These are phyloP conservation scores for Lutjanus erythropterus DNA, from an alignment of 2,113 vertebrate genomes.

Conservation along the genomic window DNA sequence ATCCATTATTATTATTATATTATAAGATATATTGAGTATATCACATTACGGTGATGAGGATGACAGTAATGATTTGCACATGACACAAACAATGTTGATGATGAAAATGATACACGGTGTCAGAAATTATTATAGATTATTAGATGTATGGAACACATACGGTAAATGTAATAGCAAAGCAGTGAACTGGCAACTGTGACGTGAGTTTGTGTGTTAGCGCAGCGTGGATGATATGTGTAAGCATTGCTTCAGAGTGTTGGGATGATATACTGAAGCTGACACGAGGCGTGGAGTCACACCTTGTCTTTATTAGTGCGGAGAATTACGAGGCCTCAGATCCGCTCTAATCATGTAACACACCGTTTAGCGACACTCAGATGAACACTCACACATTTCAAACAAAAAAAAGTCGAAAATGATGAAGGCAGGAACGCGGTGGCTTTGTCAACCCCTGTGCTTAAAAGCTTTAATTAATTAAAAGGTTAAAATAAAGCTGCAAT, in stretches of 20 bases:
- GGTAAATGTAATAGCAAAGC: not conserved
- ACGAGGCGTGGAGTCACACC: conserved; percentile 27
- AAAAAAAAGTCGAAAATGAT: not conserved
- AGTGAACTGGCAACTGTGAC: not conserved
- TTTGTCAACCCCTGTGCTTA: not conserved
- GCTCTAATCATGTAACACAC: conserved; percentile 33
- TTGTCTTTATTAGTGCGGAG: conserved; percentile 45
- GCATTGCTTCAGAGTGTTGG: not conserved
- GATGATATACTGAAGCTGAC: conserved; percentile 51
- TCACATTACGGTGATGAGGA: not conserved
- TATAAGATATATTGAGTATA: too few relatives aligned
- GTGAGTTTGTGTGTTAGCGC: not conserved
- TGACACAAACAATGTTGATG: too few relatives aligned
- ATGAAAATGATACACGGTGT: too few relatives aligned
- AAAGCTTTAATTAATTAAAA: conserved; percentile 1
- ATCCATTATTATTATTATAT: too few relatives aligned
- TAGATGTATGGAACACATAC: not conserved
- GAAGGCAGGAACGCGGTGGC: not conserved
- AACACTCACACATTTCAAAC: conserved; percentile 6
- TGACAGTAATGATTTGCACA: too few relatives aligned
- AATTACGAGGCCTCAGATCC: conserved; percentile 37
- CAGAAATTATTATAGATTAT: conserved; percentile 7
- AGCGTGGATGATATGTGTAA: not conserved
- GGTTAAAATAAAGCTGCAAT: not conserved
- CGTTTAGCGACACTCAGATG: conserved; percentile 5